Conservation (phyloP, 2,888 invertebrate species). For the Apamea epomidion region DNA sequence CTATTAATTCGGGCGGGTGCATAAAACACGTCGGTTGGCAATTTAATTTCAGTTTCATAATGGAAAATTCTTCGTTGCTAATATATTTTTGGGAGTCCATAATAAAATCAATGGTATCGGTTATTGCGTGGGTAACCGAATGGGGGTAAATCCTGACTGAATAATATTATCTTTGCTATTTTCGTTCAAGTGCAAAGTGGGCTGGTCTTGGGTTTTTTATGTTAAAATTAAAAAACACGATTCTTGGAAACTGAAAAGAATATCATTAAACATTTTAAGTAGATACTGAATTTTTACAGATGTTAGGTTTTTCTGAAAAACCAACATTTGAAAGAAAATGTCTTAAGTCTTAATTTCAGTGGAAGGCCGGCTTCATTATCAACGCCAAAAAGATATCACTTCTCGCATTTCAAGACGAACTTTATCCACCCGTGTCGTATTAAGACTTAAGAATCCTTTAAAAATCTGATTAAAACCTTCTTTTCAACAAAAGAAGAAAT, state of each 20-base stretch:
- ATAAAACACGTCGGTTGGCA: constrained; percentile 48
- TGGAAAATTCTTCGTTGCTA: constrained; percentile 42
- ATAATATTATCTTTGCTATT: constrained; percentile 29
- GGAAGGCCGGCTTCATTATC: not conserved
- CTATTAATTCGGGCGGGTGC: constrained; percentile 49
- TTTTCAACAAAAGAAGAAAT: constrained; percentile 42
- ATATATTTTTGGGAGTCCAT: constrained; percentile 55
- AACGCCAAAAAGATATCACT: constrained; percentile 10
- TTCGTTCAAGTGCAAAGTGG: not conserved
- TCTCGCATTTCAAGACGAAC: constrained; percentile 11
- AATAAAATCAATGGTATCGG: constrained; percentile 63
- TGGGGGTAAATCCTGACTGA: constrained; percentile 31
- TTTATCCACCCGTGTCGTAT: constrained; percentile 27
- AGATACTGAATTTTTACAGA: not conserved
- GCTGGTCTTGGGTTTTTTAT: not conserved
- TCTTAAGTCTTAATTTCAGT: constrained; percentile 1
- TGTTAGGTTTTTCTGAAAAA: not conserved
- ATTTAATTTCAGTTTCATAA: constrained; percentile 59
- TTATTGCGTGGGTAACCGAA: constrained; percentile 50
- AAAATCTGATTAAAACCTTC: constrained; percentile 54
- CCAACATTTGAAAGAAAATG: not conserved
- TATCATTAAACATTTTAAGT: not conserved
- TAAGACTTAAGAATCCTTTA: constrained; percentile 52
- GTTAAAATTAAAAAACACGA: not conserved
- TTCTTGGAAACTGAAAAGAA: not conserved